phyloP scores from a whole-genome alignment of 2,888 invertebrate genomes.

The Microchrysa polita region DNA sequence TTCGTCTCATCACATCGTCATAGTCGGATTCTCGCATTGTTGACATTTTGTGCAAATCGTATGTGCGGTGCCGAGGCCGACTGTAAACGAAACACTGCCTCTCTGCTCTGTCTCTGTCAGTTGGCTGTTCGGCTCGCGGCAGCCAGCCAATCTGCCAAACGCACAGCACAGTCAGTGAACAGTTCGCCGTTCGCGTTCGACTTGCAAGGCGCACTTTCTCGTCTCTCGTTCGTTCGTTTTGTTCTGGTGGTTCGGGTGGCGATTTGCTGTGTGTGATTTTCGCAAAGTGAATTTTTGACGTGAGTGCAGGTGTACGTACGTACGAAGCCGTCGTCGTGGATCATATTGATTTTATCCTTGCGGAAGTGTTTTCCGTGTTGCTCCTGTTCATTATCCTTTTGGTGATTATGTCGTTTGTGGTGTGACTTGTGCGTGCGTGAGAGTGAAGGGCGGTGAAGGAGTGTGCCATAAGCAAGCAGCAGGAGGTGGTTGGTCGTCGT shows the following conservation, averaged over 20 bases:
- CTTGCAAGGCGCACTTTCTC: background rate
- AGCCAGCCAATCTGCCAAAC: too few species aligned
- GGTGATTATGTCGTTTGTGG: constrained; percentile 24
- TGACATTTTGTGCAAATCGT: too few species aligned
- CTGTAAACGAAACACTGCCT: too few species aligned
- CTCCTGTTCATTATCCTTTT: constrained; percentile 10
- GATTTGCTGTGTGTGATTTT: constrained; percentile 7
- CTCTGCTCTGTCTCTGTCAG: too few species aligned
- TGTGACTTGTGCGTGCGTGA: constrained; percentile 3
- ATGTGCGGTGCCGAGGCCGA: too few species aligned
- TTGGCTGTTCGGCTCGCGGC: too few species aligned
- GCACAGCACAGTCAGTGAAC: too few species aligned
- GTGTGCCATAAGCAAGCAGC: background rate
- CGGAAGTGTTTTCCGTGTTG: constrained; percentile 36
- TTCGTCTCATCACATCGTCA: too few species aligned
- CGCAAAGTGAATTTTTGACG: constrained; percentile 33
- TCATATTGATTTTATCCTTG: constrained; percentile 42
- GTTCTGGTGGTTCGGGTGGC: constrained; percentile 2
- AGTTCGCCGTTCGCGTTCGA: constrained; percentile 24
- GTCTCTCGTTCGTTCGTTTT: too few species aligned
- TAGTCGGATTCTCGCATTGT: too few species aligned
- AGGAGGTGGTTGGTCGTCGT: too few species aligned
- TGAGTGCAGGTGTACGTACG: constrained; percentile 34
- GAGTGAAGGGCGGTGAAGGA: background rate
- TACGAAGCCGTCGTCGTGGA: constrained; percentile 37